Evolutionary conservation across 2,888 invertebrate genomes (phyloP).

Genomic region (Nemapogon koenigi): DNA sequence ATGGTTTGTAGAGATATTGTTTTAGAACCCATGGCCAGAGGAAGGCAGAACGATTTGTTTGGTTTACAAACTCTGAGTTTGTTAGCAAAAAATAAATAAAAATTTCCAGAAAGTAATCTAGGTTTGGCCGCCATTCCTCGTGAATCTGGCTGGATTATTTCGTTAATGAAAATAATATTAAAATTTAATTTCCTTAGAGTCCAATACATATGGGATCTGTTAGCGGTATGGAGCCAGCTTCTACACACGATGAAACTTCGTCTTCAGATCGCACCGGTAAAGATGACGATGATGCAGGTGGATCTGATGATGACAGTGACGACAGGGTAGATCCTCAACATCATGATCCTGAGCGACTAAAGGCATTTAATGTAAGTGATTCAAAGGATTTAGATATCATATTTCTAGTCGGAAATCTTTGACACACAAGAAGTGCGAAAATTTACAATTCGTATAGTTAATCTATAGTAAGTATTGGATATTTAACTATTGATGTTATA

Average conservation of each 20-base stretch:
- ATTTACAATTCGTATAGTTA: too few relatives aligned
- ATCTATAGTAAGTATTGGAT: too few relatives aligned
- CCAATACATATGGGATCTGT: constrained; percentile 68
- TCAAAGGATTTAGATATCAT: too few relatives aligned
- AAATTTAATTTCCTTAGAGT: constrained; percentile 59
- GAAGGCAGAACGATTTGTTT: too few relatives aligned
- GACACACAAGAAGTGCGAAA: too few relatives aligned
- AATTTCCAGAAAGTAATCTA: constrained; percentile 6
- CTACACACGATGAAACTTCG: constrained; percentile 86
- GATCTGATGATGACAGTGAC: constrained; percentile 86
- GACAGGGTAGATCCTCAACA: constrained; percentile 88
- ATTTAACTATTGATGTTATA: too few relatives aligned
- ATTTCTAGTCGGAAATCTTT: too few relatives aligned
- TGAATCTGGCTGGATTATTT: too few relatives aligned
- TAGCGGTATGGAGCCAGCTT: constrained; percentile 56
- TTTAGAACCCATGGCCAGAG: too few relatives aligned
- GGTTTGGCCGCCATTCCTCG: neutral
- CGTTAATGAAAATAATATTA: too few relatives aligned
- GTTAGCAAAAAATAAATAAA: constrained; percentile 9
- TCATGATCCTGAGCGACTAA: constrained; percentile 92
- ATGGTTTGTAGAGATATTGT: too few relatives aligned
- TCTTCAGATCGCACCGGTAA: constrained; percentile 87
- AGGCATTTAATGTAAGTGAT: constrained; percentile 94
- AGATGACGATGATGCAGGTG: constrained; percentile 71
- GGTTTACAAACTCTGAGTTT: too few relatives aligned